Evolutionary conservation across 2,797 vertebrate genomes (phyloP).

Genomic region (Brachymystax lenok): DNA sequence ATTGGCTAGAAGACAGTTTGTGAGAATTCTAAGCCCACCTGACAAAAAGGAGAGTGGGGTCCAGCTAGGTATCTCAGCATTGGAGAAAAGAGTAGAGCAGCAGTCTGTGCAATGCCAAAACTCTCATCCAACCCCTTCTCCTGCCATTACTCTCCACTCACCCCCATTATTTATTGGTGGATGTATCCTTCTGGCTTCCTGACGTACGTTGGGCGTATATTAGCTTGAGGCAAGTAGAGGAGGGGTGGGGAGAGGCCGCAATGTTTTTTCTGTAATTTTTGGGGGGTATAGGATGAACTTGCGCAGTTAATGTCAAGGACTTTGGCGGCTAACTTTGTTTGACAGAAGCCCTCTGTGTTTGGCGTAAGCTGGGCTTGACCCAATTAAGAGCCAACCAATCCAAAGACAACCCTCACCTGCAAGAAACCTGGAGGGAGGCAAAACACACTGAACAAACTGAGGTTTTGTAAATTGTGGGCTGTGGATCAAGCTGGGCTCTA

Average conservation of each 20-base stretch:
- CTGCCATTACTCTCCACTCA: not conserved
- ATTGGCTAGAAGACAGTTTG: not conserved
- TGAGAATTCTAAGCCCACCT: not conserved
- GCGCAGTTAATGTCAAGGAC: constrained; percentile 2
- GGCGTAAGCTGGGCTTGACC: not conserved
- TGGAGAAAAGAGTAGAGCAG: not conserved
- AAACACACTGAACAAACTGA: not conserved
- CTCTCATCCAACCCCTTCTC: not conserved
- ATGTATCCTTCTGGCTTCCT: constrained; percentile 4
- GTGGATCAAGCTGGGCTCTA: no score
- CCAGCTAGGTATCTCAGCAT: not conserved
- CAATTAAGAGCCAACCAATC: not conserved
- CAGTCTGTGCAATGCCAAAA: not conserved
- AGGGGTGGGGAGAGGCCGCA: not conserved
- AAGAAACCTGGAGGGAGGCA: not conserved
- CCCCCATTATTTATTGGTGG: constrained; percentile 10
- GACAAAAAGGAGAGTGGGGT: not conserved
- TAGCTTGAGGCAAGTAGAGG: not conserved
- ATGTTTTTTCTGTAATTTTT: not conserved
- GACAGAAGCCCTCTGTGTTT: not conserved
- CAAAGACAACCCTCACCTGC: not conserved
- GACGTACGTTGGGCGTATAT: not conserved
- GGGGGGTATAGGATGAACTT: not conserved
- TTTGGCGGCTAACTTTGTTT: no score
- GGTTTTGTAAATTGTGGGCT: no score